These are phyloP conservation scores for Octopus sinensis DNA, from an alignment of 1,140 invertebrate genomes.

Conservation along the genomic window DNA sequence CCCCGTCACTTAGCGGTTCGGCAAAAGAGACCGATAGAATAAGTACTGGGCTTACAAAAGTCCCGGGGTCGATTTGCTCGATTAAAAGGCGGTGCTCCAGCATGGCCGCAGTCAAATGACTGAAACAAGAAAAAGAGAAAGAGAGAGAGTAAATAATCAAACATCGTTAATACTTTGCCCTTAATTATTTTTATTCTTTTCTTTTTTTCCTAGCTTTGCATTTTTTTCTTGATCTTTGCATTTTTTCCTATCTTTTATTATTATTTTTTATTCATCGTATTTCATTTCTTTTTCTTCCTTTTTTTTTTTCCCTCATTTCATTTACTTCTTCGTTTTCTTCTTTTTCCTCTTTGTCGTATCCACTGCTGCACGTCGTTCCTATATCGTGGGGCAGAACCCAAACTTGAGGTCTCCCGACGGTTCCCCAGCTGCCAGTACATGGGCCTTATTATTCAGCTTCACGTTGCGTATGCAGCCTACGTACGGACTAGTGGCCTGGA, in stretches of 20 bases:
- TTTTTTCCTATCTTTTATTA: not conserved
- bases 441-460: constrained; percentile 36
- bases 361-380: constrained; percentile 13
- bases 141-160: too few relatives aligned
- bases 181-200: too few relatives aligned
- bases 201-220: too few relatives aligned
- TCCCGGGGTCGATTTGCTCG: too few relatives aligned
- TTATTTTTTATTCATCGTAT: not conserved
- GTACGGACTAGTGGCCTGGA: constrained; percentile 67
- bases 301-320: not conserved
- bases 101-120: too few relatives aligned
- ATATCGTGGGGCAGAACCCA: constrained; percentile 43
- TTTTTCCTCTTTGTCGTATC: not conserved
- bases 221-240: not conserved
- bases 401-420: constrained; percentile 34
- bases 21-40: too few relatives aligned
- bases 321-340: not conserved
- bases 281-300: not conserved
- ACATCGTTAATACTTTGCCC: too few relatives aligned
- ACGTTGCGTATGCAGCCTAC: constrained; percentile 73
- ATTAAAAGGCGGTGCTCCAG: too few relatives aligned
- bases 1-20: too few relatives aligned
- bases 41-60: too few relatives aligned
- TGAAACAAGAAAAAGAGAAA: too few relatives aligned
- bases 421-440: constrained; percentile 34